phyloP scores from a whole-genome alignment of 2,888 invertebrate genomes.

The Tetrapedia diversipes region DNA sequence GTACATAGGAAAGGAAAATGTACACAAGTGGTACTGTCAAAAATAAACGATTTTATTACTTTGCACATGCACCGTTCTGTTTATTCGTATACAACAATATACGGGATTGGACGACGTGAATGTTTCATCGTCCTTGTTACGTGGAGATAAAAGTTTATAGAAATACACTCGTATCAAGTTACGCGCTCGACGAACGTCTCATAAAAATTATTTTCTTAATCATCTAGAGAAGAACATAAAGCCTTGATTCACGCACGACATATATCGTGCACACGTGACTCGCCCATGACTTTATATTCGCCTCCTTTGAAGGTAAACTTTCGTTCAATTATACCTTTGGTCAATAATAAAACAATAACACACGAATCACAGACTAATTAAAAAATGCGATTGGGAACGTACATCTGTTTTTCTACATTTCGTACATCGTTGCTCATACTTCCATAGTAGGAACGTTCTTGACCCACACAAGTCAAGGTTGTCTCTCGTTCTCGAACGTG shows the following conservation, averaged over 20 bases:
- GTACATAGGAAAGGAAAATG: slow-evolving; percentile 15
- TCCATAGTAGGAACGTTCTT: slow-evolving; percentile 2
- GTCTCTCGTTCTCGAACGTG: background rate
- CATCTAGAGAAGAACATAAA: background rate
- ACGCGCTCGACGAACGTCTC: background rate
- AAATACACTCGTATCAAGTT: slow-evolving; percentile 17
- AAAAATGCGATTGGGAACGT: slow-evolving; percentile 16
- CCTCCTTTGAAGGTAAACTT: background rate
- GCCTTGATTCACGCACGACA: background rate
- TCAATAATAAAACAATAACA: slow-evolving; percentile 9
- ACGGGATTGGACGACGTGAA: background rate
- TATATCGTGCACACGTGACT: background rate
- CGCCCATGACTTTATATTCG: background rate
- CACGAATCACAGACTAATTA: slow-evolving; percentile 49
- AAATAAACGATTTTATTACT: slow-evolving; percentile 31
- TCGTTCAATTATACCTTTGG: background rate
- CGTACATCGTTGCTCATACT: background rate
- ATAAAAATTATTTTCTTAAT: background rate
- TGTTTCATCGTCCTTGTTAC: background rate
- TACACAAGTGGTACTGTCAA: slow-evolving; percentile 40
- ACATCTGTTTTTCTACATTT: background rate
- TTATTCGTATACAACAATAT: background rate
- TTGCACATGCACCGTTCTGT: background rate
- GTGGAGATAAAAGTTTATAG: slow-evolving; percentile 14
- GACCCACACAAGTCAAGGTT: background rate